Base-by-base conservation (phyloP, 1,140 invertebrate genomes). In the Pogonognathellus flavescens region DNA sequence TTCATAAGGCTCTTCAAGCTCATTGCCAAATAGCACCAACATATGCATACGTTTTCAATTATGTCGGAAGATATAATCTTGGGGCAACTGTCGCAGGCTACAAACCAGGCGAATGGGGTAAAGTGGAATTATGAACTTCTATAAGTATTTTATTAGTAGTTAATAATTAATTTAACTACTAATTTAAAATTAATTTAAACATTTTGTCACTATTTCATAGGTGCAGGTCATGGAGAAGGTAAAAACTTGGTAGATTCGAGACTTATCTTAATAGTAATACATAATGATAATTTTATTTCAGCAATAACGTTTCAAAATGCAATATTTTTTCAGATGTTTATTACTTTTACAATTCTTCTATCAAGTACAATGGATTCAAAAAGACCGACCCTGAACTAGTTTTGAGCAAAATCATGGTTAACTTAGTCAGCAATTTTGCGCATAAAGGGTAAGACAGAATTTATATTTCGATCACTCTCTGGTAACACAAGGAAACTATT, bases 11-110 rank as follows among this genome's bases (percentile, higher is more conserved):
- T 7, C 20, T 86, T 22, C 31, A 84, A 66, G 41, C 22, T 22
- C 87, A 88, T 83, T 84, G 84, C n/a, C 20, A 84, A 83, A 57
- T 84, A 57, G 87, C 86, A 22, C 86, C 87, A 52, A 88, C 87
- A 3, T 88, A 88, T 62, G 50, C 57, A 11, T 87, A 87, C 52
- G 50, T 88, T 4, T 88, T 88, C 60, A 76, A 59, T 10, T 87
- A 84, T 50, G 84, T 62, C 22, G 86, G 87, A 18, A 85, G 86
- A 55, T 87, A 88, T 55, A 84, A 85, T 62, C 16, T 88, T 9
- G 87, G 85, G n/a, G 83, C 52, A 16, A 8, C 57, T 5, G 49
- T 85, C 49, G 31, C 31, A 41, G 87, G 85, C 16, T 41, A 50
- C 10, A 20, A 18, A 16, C 25, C 41, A 25, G 8, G 59, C 9